A percentile compares a stretch with the other conserved stretches of the same genome.
Evolutionary conservation across 2,113 vertebrate species (phyloP).

Genomic region (Dicrurus megarhynchus): DNA sequence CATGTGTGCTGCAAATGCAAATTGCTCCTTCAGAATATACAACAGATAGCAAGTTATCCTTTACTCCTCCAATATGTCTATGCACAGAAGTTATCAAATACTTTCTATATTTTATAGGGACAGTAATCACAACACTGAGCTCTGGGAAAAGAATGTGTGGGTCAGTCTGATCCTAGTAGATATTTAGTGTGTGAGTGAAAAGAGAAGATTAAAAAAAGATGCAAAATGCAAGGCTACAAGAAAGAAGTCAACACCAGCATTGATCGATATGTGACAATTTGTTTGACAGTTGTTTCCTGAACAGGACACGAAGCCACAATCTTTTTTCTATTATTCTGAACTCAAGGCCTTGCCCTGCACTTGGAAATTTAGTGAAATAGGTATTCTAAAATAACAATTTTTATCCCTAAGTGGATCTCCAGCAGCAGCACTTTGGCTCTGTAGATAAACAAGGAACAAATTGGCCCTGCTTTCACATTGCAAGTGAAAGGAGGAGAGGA

Average conservation of each 20-base stretch:
- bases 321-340: neutral
- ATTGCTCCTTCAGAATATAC: neutral
- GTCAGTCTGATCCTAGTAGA: neutral
- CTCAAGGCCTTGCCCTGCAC: neutral
- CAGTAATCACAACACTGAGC: neutral
- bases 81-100: neutral
- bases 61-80: accelerated
- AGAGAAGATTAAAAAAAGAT: neutral
- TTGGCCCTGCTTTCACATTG: neutral
- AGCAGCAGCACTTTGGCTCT: accelerated
- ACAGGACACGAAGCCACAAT: neutral
- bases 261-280: accelerated
- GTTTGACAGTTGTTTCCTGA: neutral
- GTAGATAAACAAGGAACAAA: neutral
- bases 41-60: neutral
- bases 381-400: neutral
- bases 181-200: neutral
- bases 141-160: neutral
- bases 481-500: neutral
- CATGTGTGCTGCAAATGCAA: neutral
- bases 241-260: neutral
- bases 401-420: neutral
- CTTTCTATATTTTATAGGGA: neutral
- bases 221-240: neutral
- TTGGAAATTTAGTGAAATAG: neutral